phyloP scores from a whole-genome alignment of 1,140 invertebrate genomes.

The Conus ventricosus region DNA sequence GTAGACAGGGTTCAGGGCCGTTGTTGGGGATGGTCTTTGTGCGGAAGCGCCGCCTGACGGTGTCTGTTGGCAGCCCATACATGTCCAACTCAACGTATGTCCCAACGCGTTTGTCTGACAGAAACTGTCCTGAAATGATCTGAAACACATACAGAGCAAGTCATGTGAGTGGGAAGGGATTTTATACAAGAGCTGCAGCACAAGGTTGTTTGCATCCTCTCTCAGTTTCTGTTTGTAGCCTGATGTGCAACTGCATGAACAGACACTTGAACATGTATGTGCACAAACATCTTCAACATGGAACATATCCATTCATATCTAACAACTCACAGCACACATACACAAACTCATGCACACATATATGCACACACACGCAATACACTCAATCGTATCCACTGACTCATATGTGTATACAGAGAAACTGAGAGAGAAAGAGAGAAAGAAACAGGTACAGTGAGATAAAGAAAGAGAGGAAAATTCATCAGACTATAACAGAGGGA shows the following conservation, averaged over 20 bases:
- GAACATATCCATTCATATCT: too few species aligned
- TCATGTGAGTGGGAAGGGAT: too few species aligned
- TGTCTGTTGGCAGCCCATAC: constrained; percentile 74
- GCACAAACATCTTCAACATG: too few species aligned
- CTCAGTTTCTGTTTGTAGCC: too few species aligned
- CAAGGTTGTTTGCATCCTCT: too few species aligned
- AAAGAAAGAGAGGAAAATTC: not conserved
- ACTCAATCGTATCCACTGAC: not conserved
- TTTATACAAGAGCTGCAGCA: too few species aligned
- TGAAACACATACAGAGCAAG: constrained; percentile 38
- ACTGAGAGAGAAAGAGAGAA: too few species aligned
- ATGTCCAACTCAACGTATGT: constrained; percentile 74
- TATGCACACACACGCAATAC: too few species aligned
- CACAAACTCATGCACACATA: not conserved
- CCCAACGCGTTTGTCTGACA: constrained; percentile 71
- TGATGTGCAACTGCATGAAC: too few species aligned
- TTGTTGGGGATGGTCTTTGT: constrained; percentile 70
- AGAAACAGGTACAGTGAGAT: too few species aligned
- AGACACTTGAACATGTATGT: too few species aligned
- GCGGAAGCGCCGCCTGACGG: constrained; percentile 70
- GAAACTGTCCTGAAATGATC: constrained; percentile 73
- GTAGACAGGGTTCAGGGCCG: constrained; percentile 72
- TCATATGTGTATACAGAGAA: too few species aligned
- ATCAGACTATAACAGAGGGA: not conserved
- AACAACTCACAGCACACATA: not conserved